Evolutionary conservation across 2,797 vertebrate species (phyloP).

Genomic region (Enteromius paludinosus): DNA sequence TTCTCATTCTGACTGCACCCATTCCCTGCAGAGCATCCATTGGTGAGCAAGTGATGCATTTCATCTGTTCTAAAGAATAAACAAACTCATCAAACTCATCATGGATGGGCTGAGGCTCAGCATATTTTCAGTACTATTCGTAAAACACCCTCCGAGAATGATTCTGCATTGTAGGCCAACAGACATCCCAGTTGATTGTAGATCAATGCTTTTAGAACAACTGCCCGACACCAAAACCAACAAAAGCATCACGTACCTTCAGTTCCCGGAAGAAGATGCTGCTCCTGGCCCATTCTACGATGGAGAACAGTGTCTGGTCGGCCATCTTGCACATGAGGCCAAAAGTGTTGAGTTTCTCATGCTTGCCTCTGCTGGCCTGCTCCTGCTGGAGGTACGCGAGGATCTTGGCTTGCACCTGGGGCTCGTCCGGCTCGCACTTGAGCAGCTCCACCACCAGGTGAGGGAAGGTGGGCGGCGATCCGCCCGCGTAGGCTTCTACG

Average conservation of each 20-base stretch:
- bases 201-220: neutral
- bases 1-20: neutral
- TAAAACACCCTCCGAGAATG: neutral
- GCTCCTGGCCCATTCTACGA: conserved; percentile 98
- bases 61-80: neutral
- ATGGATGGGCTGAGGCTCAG: neutral
- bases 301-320: conserved; percentile 98
- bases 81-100: neutral
- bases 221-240: neutral
- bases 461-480: conserved; percentile 92
- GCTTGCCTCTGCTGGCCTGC: conserved; percentile 92
- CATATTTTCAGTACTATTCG: neutral
- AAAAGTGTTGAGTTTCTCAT: conserved; percentile 96
- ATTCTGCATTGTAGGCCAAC: neutral
- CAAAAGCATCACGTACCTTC: conserved; percentile 83
- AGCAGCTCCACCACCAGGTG: conserved; percentile 96
- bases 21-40: neutral
- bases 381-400: conserved; percentile 95
- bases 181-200: neutral
- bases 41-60: neutral
- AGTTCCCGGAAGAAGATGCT: conserved; percentile 98
- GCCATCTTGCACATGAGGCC: conserved; percentile 99
- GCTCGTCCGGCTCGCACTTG: conserved; percentile 98
- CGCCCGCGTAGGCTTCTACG: conserved; percentile 89
- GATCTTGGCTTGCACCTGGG: conserved; percentile 94